A percentile compares a stretch with the other conserved stretches of the same genome.
phyloP scores from a whole-genome alignment of 37 sponge, comb jelly and placozoan genomes.

The Hexactinellida sp. region DNA sequence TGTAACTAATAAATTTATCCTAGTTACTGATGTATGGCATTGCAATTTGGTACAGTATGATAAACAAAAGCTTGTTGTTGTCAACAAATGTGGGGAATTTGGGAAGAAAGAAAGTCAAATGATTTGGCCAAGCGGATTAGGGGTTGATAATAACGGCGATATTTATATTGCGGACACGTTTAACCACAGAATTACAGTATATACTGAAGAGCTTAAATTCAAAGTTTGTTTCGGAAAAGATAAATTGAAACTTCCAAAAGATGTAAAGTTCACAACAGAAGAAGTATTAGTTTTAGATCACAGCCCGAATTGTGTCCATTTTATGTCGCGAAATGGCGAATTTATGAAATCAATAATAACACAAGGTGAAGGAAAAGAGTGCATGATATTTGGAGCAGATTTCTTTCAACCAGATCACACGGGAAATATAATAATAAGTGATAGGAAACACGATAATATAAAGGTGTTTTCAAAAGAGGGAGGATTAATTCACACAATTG shows the following conservation, averaged over 20 bases:
- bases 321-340: not conserved
- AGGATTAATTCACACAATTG: not conserved
- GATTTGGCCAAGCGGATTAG: not conserved
- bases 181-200: not conserved
- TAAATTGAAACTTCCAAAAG: not conserved
- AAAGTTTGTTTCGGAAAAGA: not conserved
- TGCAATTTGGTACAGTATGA: not conserved
- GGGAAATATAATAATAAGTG: not conserved
- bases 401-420: not conserved
- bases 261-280: not conserved
- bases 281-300: not conserved
- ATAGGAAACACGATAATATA: not conserved
- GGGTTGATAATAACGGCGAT: not conserved
- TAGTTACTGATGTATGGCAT: not conserved
- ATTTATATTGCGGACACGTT: not conserved
- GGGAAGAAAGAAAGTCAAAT: not conserved
- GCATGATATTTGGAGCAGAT: not conserved
- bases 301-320: not conserved
- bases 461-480: not conserved
- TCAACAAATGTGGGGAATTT: not conserved
- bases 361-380: not conserved
- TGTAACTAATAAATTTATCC: not conserved
- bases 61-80: not conserved
- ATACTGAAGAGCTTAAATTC: not conserved
- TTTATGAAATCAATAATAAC: not conserved